These are phyloP conservation scores for Drosophila sucinea DNA, from an alignment of 1,140 invertebrate species.

Conservation along the genomic window DNA sequence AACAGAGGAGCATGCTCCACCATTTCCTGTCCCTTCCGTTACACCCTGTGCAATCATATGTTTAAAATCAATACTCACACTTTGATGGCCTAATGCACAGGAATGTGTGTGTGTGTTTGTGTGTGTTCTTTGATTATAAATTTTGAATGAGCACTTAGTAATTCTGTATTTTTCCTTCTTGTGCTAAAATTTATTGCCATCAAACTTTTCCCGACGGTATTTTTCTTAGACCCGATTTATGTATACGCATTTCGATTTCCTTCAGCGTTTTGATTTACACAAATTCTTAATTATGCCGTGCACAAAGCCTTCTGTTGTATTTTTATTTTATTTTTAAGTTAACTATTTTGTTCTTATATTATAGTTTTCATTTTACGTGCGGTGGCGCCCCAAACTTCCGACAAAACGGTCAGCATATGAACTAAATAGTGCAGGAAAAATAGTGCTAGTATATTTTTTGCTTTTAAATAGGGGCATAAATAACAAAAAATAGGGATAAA, in stretches of 20 bases:
- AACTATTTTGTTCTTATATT: background rate
- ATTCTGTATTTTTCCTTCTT: conserved; percentile 2
- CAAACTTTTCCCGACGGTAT: conserved; percentile 33
- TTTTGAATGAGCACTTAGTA: conserved; percentile 25
- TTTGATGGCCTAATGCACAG: conserved; percentile 11
- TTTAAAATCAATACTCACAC: conserved; percentile 73
- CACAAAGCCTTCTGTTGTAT: background rate
- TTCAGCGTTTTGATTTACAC: background rate
- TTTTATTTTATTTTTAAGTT: background rate
- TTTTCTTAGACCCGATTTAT: background rate
- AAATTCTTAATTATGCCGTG: background rate
- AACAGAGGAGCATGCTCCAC: conserved; percentile 2
- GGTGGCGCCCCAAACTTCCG: background rate
- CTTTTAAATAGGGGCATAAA: background rate
- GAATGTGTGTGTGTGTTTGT: conserved; percentile 14
- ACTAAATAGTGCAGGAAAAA: background rate
- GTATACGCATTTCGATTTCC: background rate
- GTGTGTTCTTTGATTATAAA: conserved; percentile 18
- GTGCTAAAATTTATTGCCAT: conserved; percentile 9
- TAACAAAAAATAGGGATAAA: background rate
- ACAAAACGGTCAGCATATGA: background rate
- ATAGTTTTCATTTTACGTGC: background rate
- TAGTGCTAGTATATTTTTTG: background rate
- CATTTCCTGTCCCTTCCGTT: background rate
- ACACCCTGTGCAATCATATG: conserved; percentile 33